Evolutionary conservation across 2,113 vertebrate species (phyloP).

Genomic region (Panthera tigris): DNA sequence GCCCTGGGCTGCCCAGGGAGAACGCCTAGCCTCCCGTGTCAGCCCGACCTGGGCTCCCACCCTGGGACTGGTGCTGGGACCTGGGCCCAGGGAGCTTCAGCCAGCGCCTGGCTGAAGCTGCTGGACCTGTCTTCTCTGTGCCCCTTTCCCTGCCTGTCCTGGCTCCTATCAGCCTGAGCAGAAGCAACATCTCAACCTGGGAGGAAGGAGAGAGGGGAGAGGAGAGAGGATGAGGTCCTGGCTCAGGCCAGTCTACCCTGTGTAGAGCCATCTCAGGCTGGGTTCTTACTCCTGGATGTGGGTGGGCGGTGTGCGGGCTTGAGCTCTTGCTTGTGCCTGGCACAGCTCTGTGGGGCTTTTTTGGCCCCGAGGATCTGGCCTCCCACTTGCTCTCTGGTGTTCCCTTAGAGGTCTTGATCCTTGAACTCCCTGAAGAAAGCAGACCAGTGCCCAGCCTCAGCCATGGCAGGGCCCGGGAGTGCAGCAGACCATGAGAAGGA

Average conservation of each 20-base stretch:
- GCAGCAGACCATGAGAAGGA: not conserved
- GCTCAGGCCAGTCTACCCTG: not conserved
- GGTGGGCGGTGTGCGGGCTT: accelerated
- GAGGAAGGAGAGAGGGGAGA: not conserved
- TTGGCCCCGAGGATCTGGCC: too few species aligned
- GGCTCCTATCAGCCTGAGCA: not conserved
- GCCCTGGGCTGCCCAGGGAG: not conserved
- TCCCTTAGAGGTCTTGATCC: not conserved
- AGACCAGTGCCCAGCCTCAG: not conserved
- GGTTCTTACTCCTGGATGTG: too few species aligned
- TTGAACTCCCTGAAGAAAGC: not conserved
- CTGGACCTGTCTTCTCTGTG: not conserved
- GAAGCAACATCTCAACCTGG: not conserved
- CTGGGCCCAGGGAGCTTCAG: not conserved
- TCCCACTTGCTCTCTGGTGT: not conserved
- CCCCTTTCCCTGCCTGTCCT: not conserved
- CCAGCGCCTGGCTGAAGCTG: not conserved
- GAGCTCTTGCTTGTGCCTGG: not conserved
- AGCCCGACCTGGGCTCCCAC: too few species aligned
- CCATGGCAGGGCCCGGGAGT: too few species aligned
- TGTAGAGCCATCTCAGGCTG: not conserved
- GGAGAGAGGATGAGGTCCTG: not conserved
- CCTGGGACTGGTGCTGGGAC: not conserved
- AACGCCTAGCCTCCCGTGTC: not conserved
- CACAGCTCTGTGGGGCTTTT: accelerated